A percentile compares a stretch with the other conserved stretches of the same genome.
Conservation (phyloP, 2,113 vertebrate species). For the Microtus pennsylvanicus region DNA sequence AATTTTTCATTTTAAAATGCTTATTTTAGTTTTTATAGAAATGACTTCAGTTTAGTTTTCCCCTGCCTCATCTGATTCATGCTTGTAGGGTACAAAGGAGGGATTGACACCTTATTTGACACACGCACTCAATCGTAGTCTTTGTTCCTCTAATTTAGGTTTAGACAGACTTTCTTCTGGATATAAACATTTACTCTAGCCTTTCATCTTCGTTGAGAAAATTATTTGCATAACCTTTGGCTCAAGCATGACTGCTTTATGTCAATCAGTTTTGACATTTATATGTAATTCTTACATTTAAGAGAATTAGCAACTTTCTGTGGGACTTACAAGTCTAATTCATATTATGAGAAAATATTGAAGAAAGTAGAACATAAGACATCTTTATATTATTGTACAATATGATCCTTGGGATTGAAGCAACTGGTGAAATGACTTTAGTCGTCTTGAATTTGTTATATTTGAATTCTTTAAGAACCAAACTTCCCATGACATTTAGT, state of each 20-base stretch:
- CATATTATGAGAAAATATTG: not conserved
- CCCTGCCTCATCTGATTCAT: not conserved
- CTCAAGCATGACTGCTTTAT: not conserved
- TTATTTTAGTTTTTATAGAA: not conserved
- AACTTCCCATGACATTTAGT: not conserved
- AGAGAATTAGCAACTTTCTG: not conserved
- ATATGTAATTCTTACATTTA: not conserved
- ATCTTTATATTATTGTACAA: not conserved
- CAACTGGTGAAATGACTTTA: not conserved
- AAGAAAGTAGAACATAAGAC: not conserved
- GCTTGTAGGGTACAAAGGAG: not conserved
- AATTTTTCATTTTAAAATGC: not conserved
- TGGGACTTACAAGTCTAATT: not conserved
- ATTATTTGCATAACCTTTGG: slow-evolving; percentile 13
- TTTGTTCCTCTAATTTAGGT: not conserved
- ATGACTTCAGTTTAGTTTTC: not conserved
- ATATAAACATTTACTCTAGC: not conserved
- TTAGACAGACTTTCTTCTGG: not conserved
- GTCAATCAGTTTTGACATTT: not conserved
- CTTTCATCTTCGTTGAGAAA: slow-evolving; percentile 7
- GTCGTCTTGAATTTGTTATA: not conserved
- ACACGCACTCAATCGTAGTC: not conserved
- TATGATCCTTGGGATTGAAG: not conserved
- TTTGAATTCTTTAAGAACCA: not conserved
- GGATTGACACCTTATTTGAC: not conserved